Conservation (phyloP, 2,888 invertebrate genomes). For the Nemotelus pantherinus region DNA sequence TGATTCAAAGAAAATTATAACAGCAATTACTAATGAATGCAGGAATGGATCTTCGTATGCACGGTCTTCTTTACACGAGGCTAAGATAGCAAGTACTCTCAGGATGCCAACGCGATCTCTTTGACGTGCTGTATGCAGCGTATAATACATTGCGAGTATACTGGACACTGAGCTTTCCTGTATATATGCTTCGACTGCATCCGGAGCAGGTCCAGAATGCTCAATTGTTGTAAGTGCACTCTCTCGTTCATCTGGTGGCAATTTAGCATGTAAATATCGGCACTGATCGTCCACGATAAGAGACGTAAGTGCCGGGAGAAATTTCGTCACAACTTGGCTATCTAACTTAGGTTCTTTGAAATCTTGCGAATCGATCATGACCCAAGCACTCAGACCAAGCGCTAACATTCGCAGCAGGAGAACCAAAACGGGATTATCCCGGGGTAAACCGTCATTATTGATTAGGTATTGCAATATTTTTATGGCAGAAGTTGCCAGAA, state of each 20-base stretch:
- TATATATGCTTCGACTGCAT: slow-evolving; percentile 92
- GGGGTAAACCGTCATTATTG: slow-evolving; percentile 88
- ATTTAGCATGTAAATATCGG: slow-evolving; percentile 81
- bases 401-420: slow-evolving; percentile 91
- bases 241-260: slow-evolving; percentile 93
- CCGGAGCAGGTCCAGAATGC: slow-evolving; percentile 92
- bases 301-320: slow-evolving; percentile 91
- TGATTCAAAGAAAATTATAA: slow-evolving; percentile 12
- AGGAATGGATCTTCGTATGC: slow-evolving; percentile 96
- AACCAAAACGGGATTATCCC: slow-evolving; percentile 90
- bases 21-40: slow-evolving; percentile 78
- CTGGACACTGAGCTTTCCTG: slow-evolving; percentile 92
- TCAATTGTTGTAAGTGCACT: slow-evolving; percentile 93
- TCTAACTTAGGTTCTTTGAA: slow-evolving; percentile 96
- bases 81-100: slow-evolving; percentile 87
- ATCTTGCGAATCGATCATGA: slow-evolving; percentile 95
- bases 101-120: slow-evolving; percentile 84
- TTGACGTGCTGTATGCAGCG: slow-evolving; percentile 84
- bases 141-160: slow-evolving; percentile 94
- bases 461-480: slow-evolving; percentile 91
- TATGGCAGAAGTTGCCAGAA: slow-evolving; percentile 90
- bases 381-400: slow-evolving; percentile 93
- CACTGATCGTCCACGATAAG: slow-evolving; percentile 91
- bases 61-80: slow-evolving; percentile 89
- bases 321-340: slow-evolving; percentile 92